Conservation (phyloP, 2,113 vertebrate genomes). For the Montifringilla adamsi region DNA sequence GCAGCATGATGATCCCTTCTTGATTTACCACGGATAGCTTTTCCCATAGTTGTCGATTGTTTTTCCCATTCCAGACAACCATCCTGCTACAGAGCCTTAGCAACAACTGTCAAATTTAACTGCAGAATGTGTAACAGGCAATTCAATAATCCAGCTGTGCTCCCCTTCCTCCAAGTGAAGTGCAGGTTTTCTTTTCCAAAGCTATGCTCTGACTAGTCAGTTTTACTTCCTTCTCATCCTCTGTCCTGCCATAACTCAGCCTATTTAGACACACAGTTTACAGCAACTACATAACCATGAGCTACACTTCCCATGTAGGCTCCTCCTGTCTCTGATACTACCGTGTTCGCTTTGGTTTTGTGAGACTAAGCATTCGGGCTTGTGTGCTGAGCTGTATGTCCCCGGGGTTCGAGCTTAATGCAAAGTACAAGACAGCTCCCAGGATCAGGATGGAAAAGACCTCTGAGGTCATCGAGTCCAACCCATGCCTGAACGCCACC, state of each 20-base stretch:
- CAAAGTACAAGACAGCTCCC: background rate
- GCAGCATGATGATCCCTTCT: background rate
- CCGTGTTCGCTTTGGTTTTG: rapidly evolving
- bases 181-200: background rate
- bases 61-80: background rate
- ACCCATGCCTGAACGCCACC: rapidly evolving
- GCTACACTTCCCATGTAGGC: background rate
- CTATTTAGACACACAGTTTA: background rate
- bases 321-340: background rate
- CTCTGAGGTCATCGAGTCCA: background rate
- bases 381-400: background rate
- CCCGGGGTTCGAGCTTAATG: background rate
- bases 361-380: background rate
- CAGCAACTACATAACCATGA: background rate
- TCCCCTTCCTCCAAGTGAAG: rapidly evolving
- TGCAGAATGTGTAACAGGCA: background rate
- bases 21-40: background rate
- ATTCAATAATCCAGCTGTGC: background rate
- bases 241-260: background rate
- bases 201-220: background rate
- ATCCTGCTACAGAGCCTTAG: background rate
- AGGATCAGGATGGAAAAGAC: background rate
- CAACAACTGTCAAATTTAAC: background rate
- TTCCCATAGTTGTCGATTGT: background rate
- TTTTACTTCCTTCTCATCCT: background rate